Evolutionary conservation across 2,888 invertebrate species (phyloP), one percentile per base, ranked within the genome.

Genomic region (Tyria jacobaeae): DNA sequence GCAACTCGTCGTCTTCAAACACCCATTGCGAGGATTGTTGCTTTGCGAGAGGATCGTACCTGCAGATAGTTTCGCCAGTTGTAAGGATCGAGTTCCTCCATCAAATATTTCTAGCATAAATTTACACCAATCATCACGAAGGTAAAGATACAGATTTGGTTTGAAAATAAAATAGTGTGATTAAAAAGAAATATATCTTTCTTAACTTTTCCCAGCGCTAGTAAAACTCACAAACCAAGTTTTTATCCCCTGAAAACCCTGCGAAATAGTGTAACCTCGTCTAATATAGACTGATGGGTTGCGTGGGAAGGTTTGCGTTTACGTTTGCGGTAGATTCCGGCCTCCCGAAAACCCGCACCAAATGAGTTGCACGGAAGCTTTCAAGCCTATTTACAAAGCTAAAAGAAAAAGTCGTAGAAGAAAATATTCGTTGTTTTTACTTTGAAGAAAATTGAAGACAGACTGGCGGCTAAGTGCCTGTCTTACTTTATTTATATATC

Each of bases 321-420:
- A 71, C 65, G 65, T 62, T 35, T 67, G 73, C 56, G 67, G 70
- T 50, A 54, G 54, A 58, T 47, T 37, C 37, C 58, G 55, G 54
- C 60, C 64, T 56, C 60, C 44, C 57, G 60, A 68, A 68, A 75
- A 70, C 74, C 77, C 71, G 62, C 59, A 68, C 75, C 66, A 85
- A 87, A 88, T 87, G 85, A 84, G 76, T 80, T 81, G 81, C 71
- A 73, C 78, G 74, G 76, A 83, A 82, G 84, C 84, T 85, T 83
- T 83, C 82, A 75, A 79, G 75, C 71, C 79, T 84, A 85, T 88
- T 88, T 86, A 80, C 76, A 69, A 67, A 71, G 65, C 73, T 72
- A 78, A 78, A 79, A n/a, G n/a, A n/a, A n/a, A n/a, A 83, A 85
- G 83, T 84, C 80, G 83, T 82, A 82, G 81, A 69, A 78, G 78